phyloP scores from a whole-genome alignment of 2,113 vertebrate species.

The Crotalus horridus region DNA sequence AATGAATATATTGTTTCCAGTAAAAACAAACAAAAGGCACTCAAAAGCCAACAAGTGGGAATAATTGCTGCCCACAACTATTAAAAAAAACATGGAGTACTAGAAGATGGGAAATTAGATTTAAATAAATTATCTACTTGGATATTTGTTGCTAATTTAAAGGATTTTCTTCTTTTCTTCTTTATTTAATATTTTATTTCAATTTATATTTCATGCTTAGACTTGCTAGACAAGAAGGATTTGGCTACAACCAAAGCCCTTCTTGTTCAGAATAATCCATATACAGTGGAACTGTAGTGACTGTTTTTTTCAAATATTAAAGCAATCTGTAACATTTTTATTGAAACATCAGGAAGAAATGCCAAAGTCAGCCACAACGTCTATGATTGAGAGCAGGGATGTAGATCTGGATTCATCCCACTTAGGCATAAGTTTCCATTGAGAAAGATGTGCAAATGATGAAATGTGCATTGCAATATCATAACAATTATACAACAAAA shows the following conservation, averaged over 20 bases:
- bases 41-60: background rate
- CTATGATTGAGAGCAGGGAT: background rate
- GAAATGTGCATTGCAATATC: background rate
- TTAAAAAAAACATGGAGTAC: background rate
- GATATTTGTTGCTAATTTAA: background rate
- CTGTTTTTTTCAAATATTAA: background rate
- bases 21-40: background rate
- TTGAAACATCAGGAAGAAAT: background rate
- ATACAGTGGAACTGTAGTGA: background rate
- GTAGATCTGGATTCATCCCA: background rate
- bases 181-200: background rate
- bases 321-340: background rate
- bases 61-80: background rate
- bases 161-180: background rate
- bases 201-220: background rate
- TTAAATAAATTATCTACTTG: background rate
- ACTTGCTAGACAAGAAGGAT: background rate
- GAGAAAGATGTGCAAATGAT: background rate
- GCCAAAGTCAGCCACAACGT: background rate
- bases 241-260: background rate
- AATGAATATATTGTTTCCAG: background rate
- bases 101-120: too few relatives aligned
- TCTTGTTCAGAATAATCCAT: background rate
- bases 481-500: background rate
- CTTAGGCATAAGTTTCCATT: background rate